Conservation (phyloP, 2,888 invertebrate genomes). For the Asteroscopus sphinx region DNA sequence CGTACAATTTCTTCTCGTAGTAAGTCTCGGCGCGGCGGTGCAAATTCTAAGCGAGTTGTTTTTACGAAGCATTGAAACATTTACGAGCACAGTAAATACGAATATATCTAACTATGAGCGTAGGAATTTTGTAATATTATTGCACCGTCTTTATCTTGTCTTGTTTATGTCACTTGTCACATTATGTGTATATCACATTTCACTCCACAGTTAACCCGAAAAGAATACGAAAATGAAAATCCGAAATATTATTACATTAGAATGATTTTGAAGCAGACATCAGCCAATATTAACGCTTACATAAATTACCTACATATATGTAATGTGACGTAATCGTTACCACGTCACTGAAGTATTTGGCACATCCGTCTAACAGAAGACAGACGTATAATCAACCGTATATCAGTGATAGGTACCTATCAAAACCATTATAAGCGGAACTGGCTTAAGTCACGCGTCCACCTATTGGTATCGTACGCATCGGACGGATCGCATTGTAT, state of each 20-base stretch:
- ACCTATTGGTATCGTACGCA: too few species aligned
- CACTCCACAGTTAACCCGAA: constrained; percentile 21
- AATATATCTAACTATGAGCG: constrained; percentile 15
- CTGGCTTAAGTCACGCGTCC: too few species aligned
- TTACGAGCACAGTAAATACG: constrained; percentile 20
- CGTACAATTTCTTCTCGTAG: too few species aligned
- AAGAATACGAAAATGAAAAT: constrained; percentile 16
- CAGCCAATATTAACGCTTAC: constrained; percentile 33
- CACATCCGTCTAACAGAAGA: constrained; percentile 41
- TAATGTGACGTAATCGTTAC: constrained; percentile 43
- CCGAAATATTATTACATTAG: constrained; percentile 19
- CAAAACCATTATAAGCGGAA: too few species aligned
- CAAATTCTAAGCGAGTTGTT: constrained; percentile 20
- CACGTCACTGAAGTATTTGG: constrained; percentile 33
- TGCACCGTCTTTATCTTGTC: constrained; percentile 31
- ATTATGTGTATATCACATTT: constrained; percentile 41
- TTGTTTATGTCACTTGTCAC: constrained; percentile 44
- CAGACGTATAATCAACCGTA: too few species aligned
- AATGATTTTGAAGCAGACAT: constrained; percentile 28
- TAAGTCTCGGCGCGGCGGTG: background rate
- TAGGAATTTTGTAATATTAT: constrained; percentile 29
- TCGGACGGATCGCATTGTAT: too few species aligned
- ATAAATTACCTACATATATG: constrained; percentile 44
- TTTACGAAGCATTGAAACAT: constrained; percentile 22
- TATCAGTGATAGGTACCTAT: too few species aligned